Evolutionary conservation across 1,140 invertebrate species (phyloP).

Genomic region (Drosophila paulistorum): DNA sequence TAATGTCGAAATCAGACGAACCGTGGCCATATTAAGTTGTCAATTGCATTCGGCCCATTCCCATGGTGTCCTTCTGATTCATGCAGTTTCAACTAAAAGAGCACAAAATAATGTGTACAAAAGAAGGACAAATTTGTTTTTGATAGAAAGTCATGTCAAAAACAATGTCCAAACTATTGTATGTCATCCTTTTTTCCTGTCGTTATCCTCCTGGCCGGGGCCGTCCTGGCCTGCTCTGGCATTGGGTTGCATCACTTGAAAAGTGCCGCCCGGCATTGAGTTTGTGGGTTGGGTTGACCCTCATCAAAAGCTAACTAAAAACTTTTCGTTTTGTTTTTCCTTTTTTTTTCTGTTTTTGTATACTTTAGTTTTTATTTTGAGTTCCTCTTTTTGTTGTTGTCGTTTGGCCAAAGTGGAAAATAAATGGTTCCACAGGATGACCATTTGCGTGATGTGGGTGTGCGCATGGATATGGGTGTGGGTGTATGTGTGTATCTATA

Average conservation of each 20-base stretch:
- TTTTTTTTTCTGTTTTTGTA: slow-evolving; percentile 33
- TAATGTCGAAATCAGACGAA: slow-evolving; percentile 11
- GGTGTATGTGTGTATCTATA: slow-evolving; percentile 31
- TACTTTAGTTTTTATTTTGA: slow-evolving; percentile 53
- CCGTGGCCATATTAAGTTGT: slow-evolving; percentile 27
- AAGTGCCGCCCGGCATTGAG: slow-evolving; percentile 70
- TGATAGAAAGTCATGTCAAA: slow-evolving; percentile 81
- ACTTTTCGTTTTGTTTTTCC: slow-evolving; percentile 68
- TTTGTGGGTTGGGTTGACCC: slow-evolving; percentile 67
- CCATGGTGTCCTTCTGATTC: slow-evolving; percentile 40
- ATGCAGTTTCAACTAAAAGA: slow-evolving; percentile 47
- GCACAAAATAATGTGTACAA: slow-evolving; percentile 63
- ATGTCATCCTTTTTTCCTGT: slow-evolving; percentile 37
- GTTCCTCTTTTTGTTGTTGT: slow-evolving; percentile 49
- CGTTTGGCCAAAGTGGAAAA: slow-evolving; percentile 78
- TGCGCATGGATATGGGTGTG: slow-evolving; percentile 1
- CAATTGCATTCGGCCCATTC: slow-evolving; percentile 33
- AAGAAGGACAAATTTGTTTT: slow-evolving; percentile 79
- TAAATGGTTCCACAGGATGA: slow-evolving; percentile 81
- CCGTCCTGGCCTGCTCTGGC: neutral
- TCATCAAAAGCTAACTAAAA: slow-evolving; percentile 82
- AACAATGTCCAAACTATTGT: slow-evolving; percentile 79
- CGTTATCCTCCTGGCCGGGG: neutral
- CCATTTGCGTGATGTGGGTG: slow-evolving; percentile 70
- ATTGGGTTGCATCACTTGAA: slow-evolving; percentile 57